These are phyloP conservation scores for Lateolabrax maculatus DNA, from an alignment of 2,797 vertebrate species.

Conservation along the genomic window DNA sequence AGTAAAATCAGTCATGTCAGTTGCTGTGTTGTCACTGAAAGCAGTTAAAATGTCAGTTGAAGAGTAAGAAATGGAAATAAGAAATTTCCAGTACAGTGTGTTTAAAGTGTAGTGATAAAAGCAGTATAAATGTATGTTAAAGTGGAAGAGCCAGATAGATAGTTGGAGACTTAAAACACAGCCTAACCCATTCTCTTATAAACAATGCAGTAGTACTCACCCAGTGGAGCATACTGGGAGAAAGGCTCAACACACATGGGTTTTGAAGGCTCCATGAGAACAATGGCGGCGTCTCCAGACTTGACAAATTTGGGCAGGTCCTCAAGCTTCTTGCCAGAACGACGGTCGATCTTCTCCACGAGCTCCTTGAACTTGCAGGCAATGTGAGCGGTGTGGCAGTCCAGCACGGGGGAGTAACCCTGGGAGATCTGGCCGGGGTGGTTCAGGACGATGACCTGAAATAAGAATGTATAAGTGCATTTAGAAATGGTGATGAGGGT, in stretches of 20 bases:
- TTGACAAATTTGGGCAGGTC: constrained; percentile 83
- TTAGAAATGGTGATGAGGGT: neutral
- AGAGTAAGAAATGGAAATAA: no score
- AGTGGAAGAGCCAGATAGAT: neutral
- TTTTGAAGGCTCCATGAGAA: constrained; percentile 80
- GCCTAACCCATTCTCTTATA: neutral
- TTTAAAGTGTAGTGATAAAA: neutral
- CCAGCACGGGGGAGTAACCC: constrained; percentile 85
- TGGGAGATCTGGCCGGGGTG: constrained; percentile 83
- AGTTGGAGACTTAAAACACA: neutral
- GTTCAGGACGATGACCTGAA: constrained; percentile 87
- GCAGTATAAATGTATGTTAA: neutral
- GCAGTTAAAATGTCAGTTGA: no score
- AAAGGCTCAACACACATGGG: constrained; percentile 86
- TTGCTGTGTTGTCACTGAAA: no score
- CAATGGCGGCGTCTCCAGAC: constrained; percentile 83
- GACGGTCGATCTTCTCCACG: constrained; percentile 88
- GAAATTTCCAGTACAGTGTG: no score
- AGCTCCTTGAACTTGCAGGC: constrained; percentile 88
- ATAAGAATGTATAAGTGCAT: neutral
- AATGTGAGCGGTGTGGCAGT: constrained; percentile 88
- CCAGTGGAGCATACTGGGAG: constrained; percentile 80
- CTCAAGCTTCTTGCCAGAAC: constrained; percentile 87
- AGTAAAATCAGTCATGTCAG: no score
- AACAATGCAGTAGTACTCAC: constrained; percentile 30